phyloP scores from a whole-genome alignment of 1,140 invertebrate species.

The Leptestheria dahalacensis region DNA sequence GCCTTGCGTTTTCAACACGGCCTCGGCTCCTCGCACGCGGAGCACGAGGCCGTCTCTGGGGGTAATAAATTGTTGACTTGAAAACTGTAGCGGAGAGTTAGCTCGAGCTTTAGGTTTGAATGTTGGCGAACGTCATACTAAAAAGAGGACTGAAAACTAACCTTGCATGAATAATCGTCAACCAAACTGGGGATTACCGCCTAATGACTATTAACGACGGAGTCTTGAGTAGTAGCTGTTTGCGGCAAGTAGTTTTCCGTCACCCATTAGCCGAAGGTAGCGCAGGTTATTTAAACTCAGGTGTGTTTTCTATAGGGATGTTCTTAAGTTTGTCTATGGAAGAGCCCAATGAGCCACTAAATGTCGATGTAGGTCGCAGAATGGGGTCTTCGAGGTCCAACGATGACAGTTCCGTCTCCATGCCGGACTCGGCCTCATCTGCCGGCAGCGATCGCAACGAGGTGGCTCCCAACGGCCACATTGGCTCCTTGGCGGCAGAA shows the following conservation, averaged over 20 bases:
- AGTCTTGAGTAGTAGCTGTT: no score
- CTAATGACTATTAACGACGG: no score
- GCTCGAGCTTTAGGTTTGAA: neutral
- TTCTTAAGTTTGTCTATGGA: slow-evolving; percentile 15
- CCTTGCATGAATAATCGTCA: no score
- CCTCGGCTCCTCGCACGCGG: no score
- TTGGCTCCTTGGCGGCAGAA: neutral
- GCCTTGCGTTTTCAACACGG: neutral
- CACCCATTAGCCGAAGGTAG: neutral
- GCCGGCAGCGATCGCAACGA: slow-evolving; percentile 9
- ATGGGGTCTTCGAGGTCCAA: slow-evolving; percentile 7
- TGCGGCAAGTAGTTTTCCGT: no score
- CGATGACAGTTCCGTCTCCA: slow-evolving; percentile 11
- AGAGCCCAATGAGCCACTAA: slow-evolving; percentile 14
- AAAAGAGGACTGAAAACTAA: neutral
- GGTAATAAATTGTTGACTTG: neutral
- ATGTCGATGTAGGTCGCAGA: neutral
- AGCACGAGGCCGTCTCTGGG: no score
- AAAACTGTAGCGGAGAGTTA: neutral
- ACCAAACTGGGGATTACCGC: no score
- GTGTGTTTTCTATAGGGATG: slow-evolving; percentile 10
- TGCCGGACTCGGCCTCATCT: slow-evolving; percentile 6
- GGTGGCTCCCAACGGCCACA: slow-evolving; percentile 3
- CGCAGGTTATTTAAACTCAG: neutral
- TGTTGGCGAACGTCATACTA: neutral